phyloP scores from a whole-genome alignment of 2,797 vertebrate species.

The Danio kyathit region DNA sequence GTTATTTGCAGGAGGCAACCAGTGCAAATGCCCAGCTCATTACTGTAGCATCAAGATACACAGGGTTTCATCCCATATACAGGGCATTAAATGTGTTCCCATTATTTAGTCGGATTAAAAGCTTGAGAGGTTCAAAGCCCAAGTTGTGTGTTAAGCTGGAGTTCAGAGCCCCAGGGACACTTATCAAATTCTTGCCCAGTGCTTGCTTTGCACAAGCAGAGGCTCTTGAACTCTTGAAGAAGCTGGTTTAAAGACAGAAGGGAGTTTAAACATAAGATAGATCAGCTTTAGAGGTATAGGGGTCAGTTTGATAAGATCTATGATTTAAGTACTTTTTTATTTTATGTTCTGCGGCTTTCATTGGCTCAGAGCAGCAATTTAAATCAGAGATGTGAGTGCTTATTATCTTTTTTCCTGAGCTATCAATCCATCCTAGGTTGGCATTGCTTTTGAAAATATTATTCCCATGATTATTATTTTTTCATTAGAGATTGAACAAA shows the following conservation, averaged over 20 bases:
- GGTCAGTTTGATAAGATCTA: conserved; percentile 63
- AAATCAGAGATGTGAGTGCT: conserved; percentile 9
- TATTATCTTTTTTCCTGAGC: conserved; percentile 17
- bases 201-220: conserved; percentile 63
- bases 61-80: conserved; percentile 49
- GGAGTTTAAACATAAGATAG: conserved; percentile 43
- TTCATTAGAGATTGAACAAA: no score
- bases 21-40: conserved; percentile 57
- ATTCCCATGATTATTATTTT: no score
- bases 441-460: background rate
- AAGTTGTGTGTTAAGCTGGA: conserved; percentile 72
- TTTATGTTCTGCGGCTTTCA: conserved; percentile 30
- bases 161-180: conserved; percentile 67
- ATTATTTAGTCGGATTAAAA: conserved; percentile 73
- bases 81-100: conserved; percentile 71
- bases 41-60: conserved; percentile 60
- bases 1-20: conserved; percentile 35
- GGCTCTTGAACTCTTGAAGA: conserved; percentile 50
- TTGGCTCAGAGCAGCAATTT: conserved; percentile 21
- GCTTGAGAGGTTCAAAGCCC: conserved; percentile 62
- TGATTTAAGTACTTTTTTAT: conserved; percentile 56
- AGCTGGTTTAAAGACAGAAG: conserved; percentile 40
- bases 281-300: conserved; percentile 62
- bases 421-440: background rate
- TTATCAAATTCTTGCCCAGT: conserved; percentile 66